Percentiles rank a stretch among this genome's conserved stretches.
These are phyloP conservation scores for Andrena trimmerana DNA, from an alignment of 2,888 invertebrate genomes.

Conservation along the genomic window DNA sequence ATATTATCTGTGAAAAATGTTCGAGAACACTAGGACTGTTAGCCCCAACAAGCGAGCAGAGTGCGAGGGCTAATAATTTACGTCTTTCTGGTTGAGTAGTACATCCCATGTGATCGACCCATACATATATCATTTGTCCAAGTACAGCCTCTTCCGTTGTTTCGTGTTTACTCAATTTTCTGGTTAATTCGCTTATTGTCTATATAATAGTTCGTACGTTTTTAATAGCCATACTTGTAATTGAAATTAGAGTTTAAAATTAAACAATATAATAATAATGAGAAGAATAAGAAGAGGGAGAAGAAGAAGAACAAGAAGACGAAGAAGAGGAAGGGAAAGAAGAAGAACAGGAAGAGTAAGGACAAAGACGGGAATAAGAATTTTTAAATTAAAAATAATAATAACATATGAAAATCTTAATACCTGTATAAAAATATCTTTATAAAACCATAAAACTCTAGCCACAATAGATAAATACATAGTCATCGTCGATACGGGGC, in stretches of 20 bases:
- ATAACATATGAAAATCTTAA: constrained; percentile 3
- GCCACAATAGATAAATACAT: constrained; percentile 92
- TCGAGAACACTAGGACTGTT: constrained; percentile 89
- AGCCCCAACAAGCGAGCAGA: constrained; percentile 89
- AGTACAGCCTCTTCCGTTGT: constrained; percentile 89
- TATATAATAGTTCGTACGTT: constrained; percentile 49
- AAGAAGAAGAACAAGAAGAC: not conserved
- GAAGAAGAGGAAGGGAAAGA: not conserved
- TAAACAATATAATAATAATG: not conserved
- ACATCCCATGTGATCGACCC: constrained; percentile 92
- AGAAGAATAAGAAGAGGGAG: too few species aligned
- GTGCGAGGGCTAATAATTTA: constrained; percentile 92
- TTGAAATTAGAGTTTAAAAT: not conserved
- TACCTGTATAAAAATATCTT: constrained; percentile 83
- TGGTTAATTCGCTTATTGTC: constrained; percentile 77
- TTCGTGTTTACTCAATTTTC: constrained; percentile 81
- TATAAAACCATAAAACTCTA: constrained; percentile 90
- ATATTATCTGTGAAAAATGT: constrained; percentile 90
- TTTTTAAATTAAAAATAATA: constrained; percentile 1
- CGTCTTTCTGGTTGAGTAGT: constrained; percentile 92
- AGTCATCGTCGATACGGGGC: constrained; percentile 91
- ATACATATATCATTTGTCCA: constrained; percentile 90
- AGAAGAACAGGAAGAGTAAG: too few species aligned
- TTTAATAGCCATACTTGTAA: not conserved
- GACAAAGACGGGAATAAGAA: not conserved